Base-by-base conservation (phyloP, 2,113 vertebrate species). In the Uropsilus gracilis region DNA sequence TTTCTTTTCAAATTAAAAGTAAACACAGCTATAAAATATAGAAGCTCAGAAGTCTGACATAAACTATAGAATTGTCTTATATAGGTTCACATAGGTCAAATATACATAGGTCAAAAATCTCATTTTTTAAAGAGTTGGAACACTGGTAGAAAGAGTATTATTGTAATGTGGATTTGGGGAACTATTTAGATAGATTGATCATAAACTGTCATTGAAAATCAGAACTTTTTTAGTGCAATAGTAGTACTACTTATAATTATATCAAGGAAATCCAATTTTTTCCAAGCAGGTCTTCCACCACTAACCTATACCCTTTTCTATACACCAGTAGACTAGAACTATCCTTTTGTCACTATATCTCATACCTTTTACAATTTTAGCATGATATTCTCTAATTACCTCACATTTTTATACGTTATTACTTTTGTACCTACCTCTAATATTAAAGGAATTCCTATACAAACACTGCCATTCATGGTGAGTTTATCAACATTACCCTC, bases 101-200 rank as follows among this genome's bases (percentile, higher is more conserved):
- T 32, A 42, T 0, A 53, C 81, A 48, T 8, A 57, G 6, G 3
- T 28, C n/a, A 37, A 81, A 37, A 68, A 0, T 16, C 10, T 89
- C 6, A 16, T 42, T 5, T 3, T 69, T 82, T 71, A 64, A 18
- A 18, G 10, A 66, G n/a, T 32, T 20, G 1, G 17, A 90, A 8
- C n/a, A n/a, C n/a, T n/a, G n/a, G n/a, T 59, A 32, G 3, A 82
- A 34, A 63, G 0, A 1, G 0, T 83, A 1, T 18, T 8, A 30
- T 3, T 80, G n/a, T 82, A 12, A n/a, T 37, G 14, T 46, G 0
- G 4, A 86, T 22, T 53, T 7, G 57, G 39, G 22, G 14, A 17
- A 24, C 2, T 94, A 4, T 24, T 66, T 85, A 77, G 8, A 50
- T 42, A 59, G 26, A 53, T 20, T 82, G 39, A 71, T 2, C 14